Percentiles rank a stretch among this genome's conserved stretches.
phyloP scores from a whole-genome alignment of 2,113 vertebrate species.

The Ciconia stormi region DNA sequence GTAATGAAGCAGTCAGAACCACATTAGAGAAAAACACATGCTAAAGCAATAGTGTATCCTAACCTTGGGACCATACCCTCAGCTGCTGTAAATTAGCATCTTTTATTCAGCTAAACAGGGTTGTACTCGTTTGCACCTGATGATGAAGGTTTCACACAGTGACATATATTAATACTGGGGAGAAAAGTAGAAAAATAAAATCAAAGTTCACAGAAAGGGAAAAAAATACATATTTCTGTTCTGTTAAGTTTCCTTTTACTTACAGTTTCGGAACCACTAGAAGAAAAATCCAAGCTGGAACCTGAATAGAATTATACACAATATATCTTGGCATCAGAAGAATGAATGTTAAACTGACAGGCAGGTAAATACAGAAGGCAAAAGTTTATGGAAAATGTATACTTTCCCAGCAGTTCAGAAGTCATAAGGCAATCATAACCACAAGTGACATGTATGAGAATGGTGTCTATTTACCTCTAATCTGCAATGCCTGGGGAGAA shows the following conservation, averaged over 20 bases:
- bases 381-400: background rate
- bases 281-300: background rate
- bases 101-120: background rate
- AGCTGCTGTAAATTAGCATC: background rate
- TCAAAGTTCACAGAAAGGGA: background rate
- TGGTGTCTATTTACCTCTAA: background rate
- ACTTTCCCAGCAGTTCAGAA: background rate
- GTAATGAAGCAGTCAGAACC: background rate
- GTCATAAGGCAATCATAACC: background rate
- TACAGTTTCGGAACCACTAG: background rate
- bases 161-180: background rate
- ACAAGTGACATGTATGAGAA: background rate
- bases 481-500: background rate
- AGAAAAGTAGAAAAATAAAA: background rate
- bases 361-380: conserved; percentile 9
- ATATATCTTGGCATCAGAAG: background rate
- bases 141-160: background rate
- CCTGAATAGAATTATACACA: background rate
- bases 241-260: background rate
- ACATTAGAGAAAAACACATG: background rate
- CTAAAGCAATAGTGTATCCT: background rate
- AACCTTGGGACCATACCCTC: background rate
- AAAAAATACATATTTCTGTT: background rate
- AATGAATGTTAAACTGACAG: background rate
- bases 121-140: background rate